Base-by-base conservation (phyloP, 1,140 invertebrate genomes). In the Leptinotarsa texana region DNA sequence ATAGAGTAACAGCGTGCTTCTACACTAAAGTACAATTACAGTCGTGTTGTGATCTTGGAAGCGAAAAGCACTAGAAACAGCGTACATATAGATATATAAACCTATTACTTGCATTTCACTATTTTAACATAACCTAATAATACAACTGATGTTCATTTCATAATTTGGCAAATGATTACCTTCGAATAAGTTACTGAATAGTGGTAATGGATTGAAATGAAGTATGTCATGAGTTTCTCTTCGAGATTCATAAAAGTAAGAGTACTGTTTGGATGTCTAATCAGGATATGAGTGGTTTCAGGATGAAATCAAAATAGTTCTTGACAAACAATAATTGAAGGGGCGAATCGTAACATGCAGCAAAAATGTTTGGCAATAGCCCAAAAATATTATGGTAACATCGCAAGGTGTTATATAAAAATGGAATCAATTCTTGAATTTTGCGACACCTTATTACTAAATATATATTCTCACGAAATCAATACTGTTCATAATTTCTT, bases 31-130 rank as follows among this genome's bases (percentile, higher is more conserved):
- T 79, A 80, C 79, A 78, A 77, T 79, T 61, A 42, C 33, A 70
- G 80, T 81, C 80, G 80, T 81, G 80, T 81, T 81, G 80, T 81
- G 80, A 80, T 77, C 67, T 73, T 72, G 76, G 42, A 80, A 81
- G 79, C 78, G 76, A 81, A 80, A 81, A 78, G 75, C 78, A 74
- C 75, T 79, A 78, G 74, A 77, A 78, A 76, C 77, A 77, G 78
- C 76, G 72, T 80, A 80, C 78, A 79, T 79, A 78, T 76, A 80
- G 79, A 78, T 79, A 78, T 78, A 71, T 76, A 72, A 77, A 77
- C 63, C 70, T 75, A 78, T 76, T 67, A 42, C 4, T 75, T 74
- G 75, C 67, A 71, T 74, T 67, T 76, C n/a, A 33, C 71, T 70
- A 76, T 71, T 71, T 63, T 61, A 74, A 77, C 63, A 65, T 74